Evolutionary conservation across 2,113 vertebrate species (phyloP), one percentile per base, ranked within the genome.

Genomic region (Oxyruncus cristatus): DNA sequence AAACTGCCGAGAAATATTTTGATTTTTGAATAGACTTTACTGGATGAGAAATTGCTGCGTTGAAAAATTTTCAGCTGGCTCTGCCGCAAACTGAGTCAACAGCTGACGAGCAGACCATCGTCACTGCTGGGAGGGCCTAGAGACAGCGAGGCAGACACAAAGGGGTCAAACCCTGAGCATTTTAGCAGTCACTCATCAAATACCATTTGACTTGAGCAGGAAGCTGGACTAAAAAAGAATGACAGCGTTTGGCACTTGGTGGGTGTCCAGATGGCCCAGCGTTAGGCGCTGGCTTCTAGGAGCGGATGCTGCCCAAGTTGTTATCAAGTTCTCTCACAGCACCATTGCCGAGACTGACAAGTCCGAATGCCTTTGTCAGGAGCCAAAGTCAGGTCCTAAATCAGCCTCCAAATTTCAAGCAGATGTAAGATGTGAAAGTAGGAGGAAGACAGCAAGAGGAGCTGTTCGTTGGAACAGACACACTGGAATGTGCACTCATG

Each of bases 41-140:
- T 95, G 96, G 95, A 95, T 87, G 80, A 89, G 91, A 71, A 89
- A 94, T 53, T 3, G 3, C 78, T 91, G 52, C 70, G 84, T 70
- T 96, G 96, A 96, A 96, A 89, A 89, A 30, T 78, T 91, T 96
- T 96, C 92, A 96, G 93, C 94, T 96, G 95, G 96, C 96, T 94
- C 58, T 39, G 6, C 16, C 47, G 62, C 91, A 92, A 66, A 94
- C 81, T 70, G 89, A 95, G 87, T 92, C 71, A 94, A 81, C 87
- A 93, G 92, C 93, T 93, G 94, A 94, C 81, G 87, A 91, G 70
- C 91, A 75, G 93, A 53, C 56, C 87, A 37, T 93, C 68, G 21
- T 92, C 93, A 61, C 61, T 92, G 92, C 94, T 94, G 72, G 85
- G 82, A 90, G 75, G 84, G 67, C 87, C 88, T 73, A 87, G 39